Evolutionary conservation across 2,113 vertebrate species (phyloP), one percentile per base, ranked within the genome.

Genomic region (Mormoops blainvillei): DNA sequence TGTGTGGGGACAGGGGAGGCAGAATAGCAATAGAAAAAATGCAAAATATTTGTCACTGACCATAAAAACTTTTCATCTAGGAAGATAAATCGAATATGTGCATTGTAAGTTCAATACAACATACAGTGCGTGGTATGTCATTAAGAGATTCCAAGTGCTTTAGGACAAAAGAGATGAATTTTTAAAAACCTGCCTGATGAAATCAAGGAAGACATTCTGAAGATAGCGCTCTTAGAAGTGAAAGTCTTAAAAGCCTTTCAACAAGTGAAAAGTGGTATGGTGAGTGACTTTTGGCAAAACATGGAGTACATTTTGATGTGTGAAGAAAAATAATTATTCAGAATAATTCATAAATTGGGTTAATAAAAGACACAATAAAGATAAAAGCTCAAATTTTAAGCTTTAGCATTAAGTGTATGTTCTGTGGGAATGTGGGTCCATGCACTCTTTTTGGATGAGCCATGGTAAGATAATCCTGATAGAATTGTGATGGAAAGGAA

Each of bases 191-290:
- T 24, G 1, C 4, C 54, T 74, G 20, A 24, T 45, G 56, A 74
- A 94, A 68, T 82, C 6, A 81, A 68, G 6, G 80, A 73, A 93
- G 65, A 73, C 33, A 91, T 90, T n/a, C 16, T 68, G 3, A 80
- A 58, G 22, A 13, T 36, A 81, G 6, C 33, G 82, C 10, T 4
- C 6, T 43, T 61, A 87, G 48, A 84, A 74, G 28, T 70, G n/a
- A 43, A 88, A 70, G 48, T 85, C 6, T 52, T n/a, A 15, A 58
- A 87, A 76, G 9, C 82, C 20, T 94, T 76, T 76, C 58, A 61
- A 31, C 5, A 74, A 78, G 5, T 56, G 8, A 8, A 14, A 12
- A 7, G 13, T 15, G 3, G 14, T 0, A 1, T 24, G 5, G 2
- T 9, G 3, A 54, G 16, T 50, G 6, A 41, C 33, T 80, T 84